Evolutionary conservation across 2,113 vertebrate genomes (phyloP).

Genomic region (Podocnemis expansa): DNA sequence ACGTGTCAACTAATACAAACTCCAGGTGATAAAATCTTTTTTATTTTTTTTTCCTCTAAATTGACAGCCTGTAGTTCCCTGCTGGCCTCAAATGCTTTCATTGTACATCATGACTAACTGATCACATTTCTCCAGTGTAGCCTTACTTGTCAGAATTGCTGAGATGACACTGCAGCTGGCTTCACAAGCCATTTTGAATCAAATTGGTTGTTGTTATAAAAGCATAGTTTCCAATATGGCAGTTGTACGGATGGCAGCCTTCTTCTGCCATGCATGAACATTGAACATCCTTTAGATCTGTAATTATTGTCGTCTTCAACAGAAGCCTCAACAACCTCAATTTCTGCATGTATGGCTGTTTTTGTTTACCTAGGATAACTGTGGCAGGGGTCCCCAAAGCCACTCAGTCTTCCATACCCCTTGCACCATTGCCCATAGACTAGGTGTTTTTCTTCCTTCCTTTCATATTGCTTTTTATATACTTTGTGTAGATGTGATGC

Average conservation of each 20-base stretch:
- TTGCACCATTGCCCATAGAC: not conserved
- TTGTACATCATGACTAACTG: not conserved
- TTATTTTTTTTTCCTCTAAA: not conserved
- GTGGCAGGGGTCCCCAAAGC: not conserved
- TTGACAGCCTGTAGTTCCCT: not conserved
- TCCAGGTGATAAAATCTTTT: not conserved
- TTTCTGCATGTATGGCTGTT: not conserved
- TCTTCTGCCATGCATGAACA: not conserved
- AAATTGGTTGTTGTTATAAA: not conserved
- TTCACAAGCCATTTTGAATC: not conserved
- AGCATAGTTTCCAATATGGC: not conserved
- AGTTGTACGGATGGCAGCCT: not conserved
- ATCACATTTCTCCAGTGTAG: not conserved
- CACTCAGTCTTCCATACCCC: not conserved
- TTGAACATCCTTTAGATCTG: not conserved
- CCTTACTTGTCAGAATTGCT: not conserved
- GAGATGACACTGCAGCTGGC: not conserved
- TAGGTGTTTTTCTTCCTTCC: not conserved
- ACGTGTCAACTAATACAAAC: not conserved
- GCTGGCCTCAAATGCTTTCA: not conserved
- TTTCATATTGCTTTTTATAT: not conserved
- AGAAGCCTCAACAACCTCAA: not conserved
- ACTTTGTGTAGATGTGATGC: not conserved
- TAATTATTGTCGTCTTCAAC: not conserved
- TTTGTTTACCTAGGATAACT: not conserved